phyloP scores from a whole-genome alignment of 2,797 vertebrate genomes.

The Simalia tracyae region DNA sequence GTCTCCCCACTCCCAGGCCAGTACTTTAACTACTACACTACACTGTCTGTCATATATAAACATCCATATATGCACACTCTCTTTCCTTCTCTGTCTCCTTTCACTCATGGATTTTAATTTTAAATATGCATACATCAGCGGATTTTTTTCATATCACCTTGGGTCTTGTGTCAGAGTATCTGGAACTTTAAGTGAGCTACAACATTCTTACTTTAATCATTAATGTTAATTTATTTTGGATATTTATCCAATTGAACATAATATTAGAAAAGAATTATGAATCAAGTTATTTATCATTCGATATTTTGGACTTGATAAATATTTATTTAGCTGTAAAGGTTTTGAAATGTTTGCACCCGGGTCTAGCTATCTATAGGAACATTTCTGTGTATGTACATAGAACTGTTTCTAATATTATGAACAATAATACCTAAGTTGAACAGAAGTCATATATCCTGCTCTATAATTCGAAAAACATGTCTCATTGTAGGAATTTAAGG shows the following conservation, averaged over 20 bases:
- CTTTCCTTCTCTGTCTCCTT: not conserved
- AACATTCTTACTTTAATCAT: not conserved
- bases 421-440: slow-evolving; percentile 64
- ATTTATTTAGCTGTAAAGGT: slow-evolving; percentile 20
- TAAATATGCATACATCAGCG: not conserved
- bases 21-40: not conserved
- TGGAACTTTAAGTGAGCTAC: slow-evolving; percentile 3
- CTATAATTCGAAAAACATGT: slow-evolving; percentile 64
- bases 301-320: not conserved
- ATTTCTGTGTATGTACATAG: slow-evolving; percentile 31
- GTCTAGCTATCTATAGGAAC: slow-evolving; percentile 2
- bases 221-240: not conserved
- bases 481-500: slow-evolving; percentile 39
- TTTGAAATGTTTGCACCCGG: slow-evolving; percentile 22
- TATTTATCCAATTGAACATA: slow-evolving; percentile 5
- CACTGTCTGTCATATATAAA: not conserved
- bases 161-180: not conserved
- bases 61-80: not conserved
- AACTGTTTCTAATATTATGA: slow-evolving; percentile 70
- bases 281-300: slow-evolving; percentile 14
- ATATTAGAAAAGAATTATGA: slow-evolving; percentile 1
- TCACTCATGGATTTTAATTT: slow-evolving; percentile 11
- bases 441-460: slow-evolving; percentile 56
- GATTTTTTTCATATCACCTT: slow-evolving; percentile 27
- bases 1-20: not conserved